Evolutionary conservation across 2,113 vertebrate species (phyloP).

Genomic region (Myotis brandtii): DNA sequence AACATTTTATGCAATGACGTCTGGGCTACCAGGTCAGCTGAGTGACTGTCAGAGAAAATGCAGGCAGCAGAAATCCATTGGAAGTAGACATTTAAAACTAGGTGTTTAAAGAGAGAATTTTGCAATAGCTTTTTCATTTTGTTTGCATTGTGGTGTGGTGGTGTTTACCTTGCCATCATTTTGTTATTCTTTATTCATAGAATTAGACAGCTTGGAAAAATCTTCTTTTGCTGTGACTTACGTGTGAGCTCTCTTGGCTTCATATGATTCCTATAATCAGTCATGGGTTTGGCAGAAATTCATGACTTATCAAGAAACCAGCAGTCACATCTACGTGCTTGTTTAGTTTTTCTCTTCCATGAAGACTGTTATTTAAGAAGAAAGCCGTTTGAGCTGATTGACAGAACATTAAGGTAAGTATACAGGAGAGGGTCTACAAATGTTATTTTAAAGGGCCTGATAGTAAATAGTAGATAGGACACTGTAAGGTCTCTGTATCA

Average conservation of each 20-base stretch:
- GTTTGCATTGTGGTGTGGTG: not conserved
- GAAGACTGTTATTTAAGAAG: not conserved
- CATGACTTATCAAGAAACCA: not conserved
- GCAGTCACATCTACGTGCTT: not conserved
- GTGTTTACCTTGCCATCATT: not conserved
- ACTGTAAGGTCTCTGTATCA: not conserved
- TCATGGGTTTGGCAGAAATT: slow-evolving; percentile 4
- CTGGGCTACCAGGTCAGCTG: slow-evolving; percentile 69
- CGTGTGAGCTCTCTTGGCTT: not conserved
- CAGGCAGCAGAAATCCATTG: slow-evolving; percentile 44
- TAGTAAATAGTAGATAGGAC: not conserved
- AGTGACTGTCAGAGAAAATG: slow-evolving; percentile 27
- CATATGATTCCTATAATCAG: not conserved
- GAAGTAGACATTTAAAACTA: not conserved
- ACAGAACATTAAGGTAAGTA: not conserved
- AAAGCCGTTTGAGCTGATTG: not conserved
- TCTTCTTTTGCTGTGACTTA: not conserved
- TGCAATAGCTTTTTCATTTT: not conserved
- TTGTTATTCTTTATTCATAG: slow-evolving; percentile 37
- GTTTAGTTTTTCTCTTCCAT: slow-evolving; percentile 27
- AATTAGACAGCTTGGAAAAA: slow-evolving; percentile 23
- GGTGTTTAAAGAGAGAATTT: not conserved
- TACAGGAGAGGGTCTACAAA: not conserved
- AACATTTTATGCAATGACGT: slow-evolving; percentile 69
- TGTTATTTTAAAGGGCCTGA: not conserved